Percentiles rank a stretch among this genome's conserved stretches.
Conservation (phyloP, 2,797 vertebrate genomes). For the Hoplostethus atlanticus region DNA sequence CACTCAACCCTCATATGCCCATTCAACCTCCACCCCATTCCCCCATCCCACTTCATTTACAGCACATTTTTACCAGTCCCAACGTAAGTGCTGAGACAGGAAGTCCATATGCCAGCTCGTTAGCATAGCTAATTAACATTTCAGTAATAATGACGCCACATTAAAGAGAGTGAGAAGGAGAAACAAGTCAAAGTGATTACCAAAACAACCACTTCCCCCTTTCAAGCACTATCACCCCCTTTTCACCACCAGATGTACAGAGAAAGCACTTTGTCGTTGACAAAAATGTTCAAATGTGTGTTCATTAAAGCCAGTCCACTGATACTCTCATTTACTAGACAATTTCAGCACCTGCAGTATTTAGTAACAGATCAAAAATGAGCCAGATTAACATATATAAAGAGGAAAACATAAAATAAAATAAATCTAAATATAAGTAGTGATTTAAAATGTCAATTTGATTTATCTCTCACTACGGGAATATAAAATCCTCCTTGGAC, state of each 20-base stretch:
- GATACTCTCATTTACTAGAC: slow-evolving; percentile 66
- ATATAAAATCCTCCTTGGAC: slow-evolving; percentile 11
- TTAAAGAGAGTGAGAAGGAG: slow-evolving; percentile 77
- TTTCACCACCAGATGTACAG: slow-evolving; percentile 81
- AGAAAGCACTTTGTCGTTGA: slow-evolving; percentile 60
- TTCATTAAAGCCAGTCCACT: slow-evolving; percentile 66
- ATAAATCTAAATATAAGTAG: not conserved
- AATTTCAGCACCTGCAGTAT: slow-evolving; percentile 71
- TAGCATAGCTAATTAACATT: slow-evolving; percentile 85
- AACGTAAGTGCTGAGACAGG: slow-evolving; percentile 72
- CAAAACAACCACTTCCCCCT: slow-evolving; percentile 76
- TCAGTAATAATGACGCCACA: slow-evolving; percentile 82
- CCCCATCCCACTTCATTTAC: slow-evolving; percentile 73
- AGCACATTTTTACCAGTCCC: slow-evolving; percentile 71
- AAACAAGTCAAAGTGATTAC: slow-evolving; percentile 87
- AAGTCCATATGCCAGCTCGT: slow-evolving; percentile 82
- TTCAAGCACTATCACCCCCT: slow-evolving; percentile 71
- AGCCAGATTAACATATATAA: not conserved
- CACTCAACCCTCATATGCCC: slow-evolving; percentile 68
- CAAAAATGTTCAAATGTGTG: slow-evolving; percentile 76
- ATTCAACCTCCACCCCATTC: slow-evolving; percentile 63
- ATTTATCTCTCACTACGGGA: not conserved
- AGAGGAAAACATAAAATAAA: not conserved
- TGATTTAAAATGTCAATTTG: not conserved
- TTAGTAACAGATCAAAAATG: not conserved